Percentiles rank a stretch among this genome's conserved stretches.
These are phyloP conservation scores for Microcebus tavaratra DNA, from an alignment of 2,113 vertebrate genomes.

Conservation along the genomic window DNA sequence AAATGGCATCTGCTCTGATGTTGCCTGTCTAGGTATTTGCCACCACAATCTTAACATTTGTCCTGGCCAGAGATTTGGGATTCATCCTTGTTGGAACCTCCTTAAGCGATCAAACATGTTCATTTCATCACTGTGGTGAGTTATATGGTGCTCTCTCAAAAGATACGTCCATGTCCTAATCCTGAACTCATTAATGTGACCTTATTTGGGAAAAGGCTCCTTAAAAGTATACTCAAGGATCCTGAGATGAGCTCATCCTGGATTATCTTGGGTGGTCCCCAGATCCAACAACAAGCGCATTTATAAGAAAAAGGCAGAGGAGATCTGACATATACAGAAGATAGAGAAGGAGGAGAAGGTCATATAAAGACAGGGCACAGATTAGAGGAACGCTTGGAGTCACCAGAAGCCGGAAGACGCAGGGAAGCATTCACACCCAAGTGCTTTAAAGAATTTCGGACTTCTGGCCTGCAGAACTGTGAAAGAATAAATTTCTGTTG, in stretches of 20 bases:
- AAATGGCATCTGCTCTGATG: not conserved
- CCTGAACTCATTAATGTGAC: not conserved
- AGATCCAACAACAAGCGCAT: not conserved
- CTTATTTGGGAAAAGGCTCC: not conserved
- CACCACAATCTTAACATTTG: not conserved
- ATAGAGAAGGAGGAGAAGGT: not conserved
- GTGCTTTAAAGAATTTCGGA: not conserved
- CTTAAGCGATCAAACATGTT: not conserved
- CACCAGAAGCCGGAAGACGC: not conserved
- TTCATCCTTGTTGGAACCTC: not conserved
- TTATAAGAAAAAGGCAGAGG: not conserved
- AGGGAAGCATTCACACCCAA: not conserved
- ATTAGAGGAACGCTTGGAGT: not conserved
- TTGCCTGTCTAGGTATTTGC: not conserved
- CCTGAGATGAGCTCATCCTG: not conserved
- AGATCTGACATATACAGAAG: not conserved
- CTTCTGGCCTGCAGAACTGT: not conserved
- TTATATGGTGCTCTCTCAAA: not conserved
- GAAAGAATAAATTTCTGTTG: not conserved
- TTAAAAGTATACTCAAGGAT: not conserved
- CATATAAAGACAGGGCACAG: not conserved
- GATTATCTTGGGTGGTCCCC: not conserved
- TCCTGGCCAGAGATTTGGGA: not conserved
- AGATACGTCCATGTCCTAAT: not conserved
- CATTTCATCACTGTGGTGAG: not conserved